phyloP scores from a whole-genome alignment of 2,888 invertebrate species.

The Leptodirus hochenwartii region DNA sequence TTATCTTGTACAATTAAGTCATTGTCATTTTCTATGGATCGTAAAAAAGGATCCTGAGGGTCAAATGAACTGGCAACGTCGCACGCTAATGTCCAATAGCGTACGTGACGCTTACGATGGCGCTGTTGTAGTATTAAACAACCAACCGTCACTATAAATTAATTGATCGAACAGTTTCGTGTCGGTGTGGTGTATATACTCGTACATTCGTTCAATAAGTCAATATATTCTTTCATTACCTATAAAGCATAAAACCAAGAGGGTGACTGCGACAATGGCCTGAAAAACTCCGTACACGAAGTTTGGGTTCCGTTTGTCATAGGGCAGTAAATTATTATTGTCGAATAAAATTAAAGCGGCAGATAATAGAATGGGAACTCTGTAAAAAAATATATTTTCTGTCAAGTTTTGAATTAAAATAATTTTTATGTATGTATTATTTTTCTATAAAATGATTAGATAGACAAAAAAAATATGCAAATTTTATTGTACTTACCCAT shows the following conservation, averaged over 20 bases:
- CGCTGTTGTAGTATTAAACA: slow-evolving; percentile 71
- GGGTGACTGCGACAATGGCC: slow-evolving; percentile 56
- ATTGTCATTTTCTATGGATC: too few relatives aligned
- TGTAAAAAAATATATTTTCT: slow-evolving; percentile 24
- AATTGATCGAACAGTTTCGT: too few relatives aligned
- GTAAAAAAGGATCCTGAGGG: too few relatives aligned
- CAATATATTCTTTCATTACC: slow-evolving; percentile 31
- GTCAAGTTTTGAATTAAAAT: too few relatives aligned
- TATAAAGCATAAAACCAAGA: slow-evolving; percentile 61
- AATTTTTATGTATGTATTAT: too few relatives aligned
- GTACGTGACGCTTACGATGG: slow-evolving; percentile 51
- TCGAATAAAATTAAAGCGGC: slow-evolving; percentile 41
- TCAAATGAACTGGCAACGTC: slow-evolving; percentile 36
- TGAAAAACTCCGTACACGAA: slow-evolving; percentile 62
- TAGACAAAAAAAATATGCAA: background rate
- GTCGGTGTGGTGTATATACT: too few relatives aligned
- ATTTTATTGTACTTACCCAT: slow-evolving; percentile 29
- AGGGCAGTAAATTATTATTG: slow-evolving; percentile 27
- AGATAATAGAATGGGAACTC: slow-evolving; percentile 47
- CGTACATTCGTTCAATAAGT: slow-evolving; percentile 6
- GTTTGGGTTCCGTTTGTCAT: slow-evolving; percentile 49
- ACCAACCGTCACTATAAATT: slow-evolving; percentile 50
- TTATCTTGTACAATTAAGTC: too few relatives aligned
- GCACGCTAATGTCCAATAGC: slow-evolving; percentile 40
- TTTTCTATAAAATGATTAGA: background rate